Percentiles rank a stretch among this genome's conserved stretches.
Evolutionary conservation across 2,113 vertebrate species (phyloP).

Genomic region (Hymenochirus boettgeri): DNA sequence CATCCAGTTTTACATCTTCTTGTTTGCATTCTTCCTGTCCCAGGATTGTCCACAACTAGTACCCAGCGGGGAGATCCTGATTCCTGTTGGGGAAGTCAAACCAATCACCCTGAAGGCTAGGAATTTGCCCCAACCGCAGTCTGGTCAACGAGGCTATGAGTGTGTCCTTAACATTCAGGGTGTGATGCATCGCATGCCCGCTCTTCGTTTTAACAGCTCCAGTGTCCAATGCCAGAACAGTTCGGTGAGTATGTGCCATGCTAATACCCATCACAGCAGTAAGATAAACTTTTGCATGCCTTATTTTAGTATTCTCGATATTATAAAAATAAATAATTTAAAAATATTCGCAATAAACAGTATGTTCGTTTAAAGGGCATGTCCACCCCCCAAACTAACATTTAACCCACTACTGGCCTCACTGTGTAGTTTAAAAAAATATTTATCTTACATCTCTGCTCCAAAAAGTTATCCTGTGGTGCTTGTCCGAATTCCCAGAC

Average conservation of each 20-base stretch:
- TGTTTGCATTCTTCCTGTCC: background rate
- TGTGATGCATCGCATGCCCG: slow-evolving; percentile 81
- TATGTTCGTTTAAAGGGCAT: no score
- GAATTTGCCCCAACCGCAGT: slow-evolving; percentile 95
- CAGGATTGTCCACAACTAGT: slow-evolving; percentile 96
- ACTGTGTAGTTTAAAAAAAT: no score
- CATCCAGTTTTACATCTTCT: background rate
- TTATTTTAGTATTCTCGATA: no score
- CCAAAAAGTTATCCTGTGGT: no score
- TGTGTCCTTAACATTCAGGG: slow-evolving; percentile 92
- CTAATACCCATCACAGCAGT: background rate
- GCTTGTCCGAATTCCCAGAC: no score
- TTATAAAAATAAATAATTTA: no score
- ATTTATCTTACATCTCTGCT: no score
- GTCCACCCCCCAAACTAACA: no score
- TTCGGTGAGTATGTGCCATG: slow-evolving; percentile 69
- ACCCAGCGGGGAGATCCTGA: slow-evolving; percentile 88
- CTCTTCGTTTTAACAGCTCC: slow-evolving; percentile 97
- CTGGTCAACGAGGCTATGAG: slow-evolving; percentile 93
- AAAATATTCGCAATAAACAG: no score
- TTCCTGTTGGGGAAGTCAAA: slow-evolving; percentile 92
- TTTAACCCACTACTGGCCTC: no score
- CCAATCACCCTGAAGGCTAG: slow-evolving; percentile 91
- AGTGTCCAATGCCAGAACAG: slow-evolving; percentile 98
- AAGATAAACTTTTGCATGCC: no score